These are phyloP conservation scores for Drosophila kepulauana DNA, from an alignment of 1,140 invertebrate genomes.

Conservation along the genomic window DNA sequence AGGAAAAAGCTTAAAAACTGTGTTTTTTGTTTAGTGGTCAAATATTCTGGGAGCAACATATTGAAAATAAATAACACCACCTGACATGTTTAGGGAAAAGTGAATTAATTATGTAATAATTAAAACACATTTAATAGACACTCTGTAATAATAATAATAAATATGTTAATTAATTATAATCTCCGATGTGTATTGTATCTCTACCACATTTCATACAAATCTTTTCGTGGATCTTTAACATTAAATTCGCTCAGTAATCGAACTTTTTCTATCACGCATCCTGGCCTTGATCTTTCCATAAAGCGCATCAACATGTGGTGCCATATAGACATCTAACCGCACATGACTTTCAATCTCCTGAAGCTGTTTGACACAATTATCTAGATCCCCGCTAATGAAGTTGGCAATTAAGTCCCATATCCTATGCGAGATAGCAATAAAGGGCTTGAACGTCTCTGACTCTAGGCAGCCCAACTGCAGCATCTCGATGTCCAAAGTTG, in stretches of 20 bases:
- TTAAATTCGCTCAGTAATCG: neutral
- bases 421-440: slow-evolving; percentile 44
- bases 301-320: slow-evolving; percentile 58
- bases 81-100: too few species aligned
- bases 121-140: too few species aligned
- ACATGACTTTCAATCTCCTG: slow-evolving; percentile 46
- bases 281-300: slow-evolving; percentile 52
- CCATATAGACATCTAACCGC: slow-evolving; percentile 60
- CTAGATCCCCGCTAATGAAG: slow-evolving; percentile 34
- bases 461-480: slow-evolving; percentile 33
- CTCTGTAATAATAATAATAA: too few species aligned
- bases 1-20: slow-evolving; percentile 17
- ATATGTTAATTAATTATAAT: too few species aligned
- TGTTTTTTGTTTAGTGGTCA: slow-evolving; percentile 38
- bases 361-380: slow-evolving; percentile 29
- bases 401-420: slow-evolving; percentile 42
- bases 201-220: neutral
- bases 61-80: slow-evolving; percentile 33
- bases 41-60: slow-evolving; percentile 37
- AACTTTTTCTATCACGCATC: slow-evolving; percentile 3
- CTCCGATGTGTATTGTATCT: neutral
- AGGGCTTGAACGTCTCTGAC: slow-evolving; percentile 50
- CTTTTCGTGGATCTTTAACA: neutral
- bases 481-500: slow-evolving; percentile 47
- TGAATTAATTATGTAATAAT: too few species aligned